phyloP scores from a whole-genome alignment of 2,888 invertebrate species.

The Pristionchus arcanus region DNA sequence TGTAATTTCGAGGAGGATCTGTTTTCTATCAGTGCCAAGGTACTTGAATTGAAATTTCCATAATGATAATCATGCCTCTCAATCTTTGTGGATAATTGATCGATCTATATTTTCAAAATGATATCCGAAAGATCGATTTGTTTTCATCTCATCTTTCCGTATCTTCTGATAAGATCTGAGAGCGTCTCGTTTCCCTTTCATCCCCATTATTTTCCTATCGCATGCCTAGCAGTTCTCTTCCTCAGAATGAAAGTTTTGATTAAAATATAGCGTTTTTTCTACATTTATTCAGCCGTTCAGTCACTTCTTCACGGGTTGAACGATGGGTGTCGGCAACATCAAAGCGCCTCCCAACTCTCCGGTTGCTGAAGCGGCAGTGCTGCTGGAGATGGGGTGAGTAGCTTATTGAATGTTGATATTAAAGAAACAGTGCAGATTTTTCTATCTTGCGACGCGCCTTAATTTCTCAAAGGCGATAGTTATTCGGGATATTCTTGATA shows the following conservation, averaged over 20 bases:
- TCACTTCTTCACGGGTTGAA: neutral
- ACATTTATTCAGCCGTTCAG: neutral
- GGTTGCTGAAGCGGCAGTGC: neutral
- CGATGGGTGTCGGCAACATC: neutral
- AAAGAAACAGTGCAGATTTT: no score
- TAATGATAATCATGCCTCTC: neutral
- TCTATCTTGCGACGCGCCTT: no score
- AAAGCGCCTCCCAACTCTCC: neutral
- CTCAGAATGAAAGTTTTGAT: neutral
- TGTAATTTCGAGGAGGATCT: neutral
- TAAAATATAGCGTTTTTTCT: neutral
- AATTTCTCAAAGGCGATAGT: no score
- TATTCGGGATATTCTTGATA: no score
- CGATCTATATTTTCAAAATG: no score
- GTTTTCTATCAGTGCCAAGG: neutral
- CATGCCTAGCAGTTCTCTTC: neutral
- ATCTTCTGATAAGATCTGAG: neutral
- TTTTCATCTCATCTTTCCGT: neutral
- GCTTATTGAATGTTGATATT: no score
- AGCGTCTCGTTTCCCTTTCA: neutral
- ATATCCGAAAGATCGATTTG: neutral
- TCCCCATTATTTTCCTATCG: neutral
- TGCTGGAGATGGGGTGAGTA: constrained; percentile 19
- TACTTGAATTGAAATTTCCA: neutral
- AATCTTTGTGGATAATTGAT: no score